These are phyloP conservation scores for Anguilla megastoma DNA, from an alignment of 2,797 vertebrate genomes.

Conservation along the genomic window DNA sequence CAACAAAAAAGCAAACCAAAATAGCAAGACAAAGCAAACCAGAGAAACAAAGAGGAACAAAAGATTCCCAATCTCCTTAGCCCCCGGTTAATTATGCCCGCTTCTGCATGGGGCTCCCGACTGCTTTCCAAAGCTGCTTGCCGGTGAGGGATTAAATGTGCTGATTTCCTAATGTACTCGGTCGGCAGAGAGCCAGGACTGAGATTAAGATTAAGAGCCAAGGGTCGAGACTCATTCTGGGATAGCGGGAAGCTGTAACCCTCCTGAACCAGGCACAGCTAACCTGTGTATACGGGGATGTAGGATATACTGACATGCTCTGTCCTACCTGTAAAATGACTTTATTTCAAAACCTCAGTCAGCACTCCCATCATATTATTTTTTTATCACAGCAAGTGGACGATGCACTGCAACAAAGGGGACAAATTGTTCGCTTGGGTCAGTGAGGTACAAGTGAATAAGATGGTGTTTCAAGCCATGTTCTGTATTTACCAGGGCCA, in stretches of 20 bases:
- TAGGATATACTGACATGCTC: neutral
- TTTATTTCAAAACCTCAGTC: neutral
- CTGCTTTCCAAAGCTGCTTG: conserved; percentile 38
- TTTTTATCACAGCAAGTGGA: neutral
- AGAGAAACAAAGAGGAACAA: conserved; percentile 11
- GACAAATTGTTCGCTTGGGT: neutral
- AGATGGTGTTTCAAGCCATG: neutral
- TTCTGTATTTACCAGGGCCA: neutral
- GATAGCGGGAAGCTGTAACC: conserved; percentile 38
- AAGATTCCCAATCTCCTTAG: conserved; percentile 26
- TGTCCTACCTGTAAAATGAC: conserved; percentile 9
- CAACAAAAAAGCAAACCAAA: neutral
- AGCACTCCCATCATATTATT: neutral
- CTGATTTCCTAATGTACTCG: conserved; percentile 58
- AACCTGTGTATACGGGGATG: neutral
- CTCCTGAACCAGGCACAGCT: neutral
- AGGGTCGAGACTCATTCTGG: conserved; percentile 46
- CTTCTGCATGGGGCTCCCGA: neutral
- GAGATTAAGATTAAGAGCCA: conserved; percentile 65
- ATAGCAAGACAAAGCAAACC: conserved; percentile 16
- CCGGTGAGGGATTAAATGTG: conserved; percentile 56
- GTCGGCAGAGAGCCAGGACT: conserved; percentile 57
- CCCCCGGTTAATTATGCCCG: neutral
- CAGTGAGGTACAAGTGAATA: neutral
- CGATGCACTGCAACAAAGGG: neutral